phyloP scores from a whole-genome alignment of 2,888 invertebrate genomes.

The Xestia xanthographa region DNA sequence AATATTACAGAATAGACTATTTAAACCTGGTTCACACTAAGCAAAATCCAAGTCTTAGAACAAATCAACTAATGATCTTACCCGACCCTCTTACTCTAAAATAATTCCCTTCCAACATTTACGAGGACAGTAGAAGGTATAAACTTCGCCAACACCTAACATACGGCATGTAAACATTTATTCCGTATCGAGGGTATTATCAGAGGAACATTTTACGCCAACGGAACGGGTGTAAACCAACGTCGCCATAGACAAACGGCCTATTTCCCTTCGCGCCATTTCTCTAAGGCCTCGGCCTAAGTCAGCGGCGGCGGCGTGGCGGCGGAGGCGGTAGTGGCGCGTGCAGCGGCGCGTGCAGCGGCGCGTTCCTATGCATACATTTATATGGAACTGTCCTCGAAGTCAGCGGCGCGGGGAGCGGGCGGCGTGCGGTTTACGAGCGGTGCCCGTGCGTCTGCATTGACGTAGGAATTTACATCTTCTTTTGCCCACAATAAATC shows the following conservation, averaged over 20 bases:
- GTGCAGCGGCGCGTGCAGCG: no score
- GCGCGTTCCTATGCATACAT: no score
- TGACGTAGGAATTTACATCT: no score
- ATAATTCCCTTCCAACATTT: constrained; percentile 31
- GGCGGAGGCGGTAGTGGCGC: no score
- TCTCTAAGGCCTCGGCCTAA: not conserved
- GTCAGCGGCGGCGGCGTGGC: no score
- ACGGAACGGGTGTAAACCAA: constrained; percentile 55
- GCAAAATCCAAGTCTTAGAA: not conserved
- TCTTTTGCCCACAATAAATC: no score
- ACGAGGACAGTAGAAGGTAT: constrained; percentile 33
- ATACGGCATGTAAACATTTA: constrained; percentile 45
- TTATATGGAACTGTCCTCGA: no score
- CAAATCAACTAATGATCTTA: constrained; percentile 16
- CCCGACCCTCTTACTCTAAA: not conserved
- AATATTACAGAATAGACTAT: not conserved
- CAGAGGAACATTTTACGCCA: constrained; percentile 44
- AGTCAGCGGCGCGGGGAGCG: no score
- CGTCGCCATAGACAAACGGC: constrained; percentile 61
- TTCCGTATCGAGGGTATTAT: constrained; percentile 49
- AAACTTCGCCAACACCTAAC: constrained; percentile 29
- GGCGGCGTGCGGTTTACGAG: no score
- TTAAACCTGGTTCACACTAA: not conserved
- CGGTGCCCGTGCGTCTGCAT: no score
- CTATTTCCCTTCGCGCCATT: constrained; percentile 63